phyloP scores from a whole-genome alignment of 2,888 invertebrate species.

The Trachelus stipa region DNA sequence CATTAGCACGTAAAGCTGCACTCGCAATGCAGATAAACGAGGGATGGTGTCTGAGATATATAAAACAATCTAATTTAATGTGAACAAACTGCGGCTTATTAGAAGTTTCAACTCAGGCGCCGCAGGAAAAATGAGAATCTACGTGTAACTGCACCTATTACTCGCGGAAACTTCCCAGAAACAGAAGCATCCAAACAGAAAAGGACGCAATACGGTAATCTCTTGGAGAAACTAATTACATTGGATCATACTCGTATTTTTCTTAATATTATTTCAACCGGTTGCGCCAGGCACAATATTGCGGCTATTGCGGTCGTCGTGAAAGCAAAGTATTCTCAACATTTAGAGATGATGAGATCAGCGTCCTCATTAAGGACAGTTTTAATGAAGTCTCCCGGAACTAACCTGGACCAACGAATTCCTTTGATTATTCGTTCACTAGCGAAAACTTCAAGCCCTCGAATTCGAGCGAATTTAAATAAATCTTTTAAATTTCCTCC shows the following conservation, averaged over 20 bases:
- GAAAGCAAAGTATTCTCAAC: background rate
- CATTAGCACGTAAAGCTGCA: background rate
- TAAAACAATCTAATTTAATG: background rate
- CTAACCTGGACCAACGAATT: background rate
- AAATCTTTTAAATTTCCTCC: background rate
- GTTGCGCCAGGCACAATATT: background rate
- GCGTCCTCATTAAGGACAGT: background rate
- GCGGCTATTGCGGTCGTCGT: background rate
- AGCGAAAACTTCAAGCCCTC: background rate
- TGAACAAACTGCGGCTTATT: background rate
- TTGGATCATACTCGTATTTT: slow-evolving; percentile 14
- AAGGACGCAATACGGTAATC: slow-evolving; percentile 8
- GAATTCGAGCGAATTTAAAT: background rate
- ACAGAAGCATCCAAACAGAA: background rate
- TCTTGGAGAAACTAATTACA: slow-evolving; percentile 12
- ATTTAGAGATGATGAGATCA: background rate
- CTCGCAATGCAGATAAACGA: background rate
- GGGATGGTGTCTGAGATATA: background rate
- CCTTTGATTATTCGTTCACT: background rate
- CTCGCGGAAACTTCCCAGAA: background rate
- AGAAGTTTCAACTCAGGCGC: background rate
- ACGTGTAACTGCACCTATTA: background rate
- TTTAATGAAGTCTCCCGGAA: background rate
- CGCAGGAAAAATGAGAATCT: background rate
- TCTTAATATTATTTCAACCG: background rate